phyloP scores from a whole-genome alignment of 2,888 invertebrate genomes.

The Druceiella hillmani region DNA sequence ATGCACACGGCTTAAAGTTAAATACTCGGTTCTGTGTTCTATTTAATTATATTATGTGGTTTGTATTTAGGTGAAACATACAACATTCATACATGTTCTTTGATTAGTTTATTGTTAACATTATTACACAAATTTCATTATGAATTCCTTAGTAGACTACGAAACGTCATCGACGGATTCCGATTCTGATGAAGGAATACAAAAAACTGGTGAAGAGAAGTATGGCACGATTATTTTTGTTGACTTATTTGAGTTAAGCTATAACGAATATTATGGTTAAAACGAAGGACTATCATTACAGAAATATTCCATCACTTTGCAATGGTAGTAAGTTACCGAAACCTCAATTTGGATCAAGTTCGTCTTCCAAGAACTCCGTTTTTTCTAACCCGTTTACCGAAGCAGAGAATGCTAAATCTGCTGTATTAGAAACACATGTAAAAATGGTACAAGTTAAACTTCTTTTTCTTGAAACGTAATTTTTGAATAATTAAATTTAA shows the following conservation, averaged over 20 bases:
- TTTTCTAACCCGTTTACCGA: slow-evolving; percentile 84
- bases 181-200: slow-evolving; percentile 49
- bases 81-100: no score
- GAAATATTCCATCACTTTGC: no score
- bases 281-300: no score
- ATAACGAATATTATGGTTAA: no score
- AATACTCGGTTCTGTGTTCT: no score
- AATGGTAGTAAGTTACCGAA: slow-evolving; percentile 51
- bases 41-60: no score
- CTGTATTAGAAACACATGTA: slow-evolving; percentile 84
- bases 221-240: slow-evolving; percentile 30
- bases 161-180: slow-evolving; percentile 47
- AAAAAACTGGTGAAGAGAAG: slow-evolving; percentile 38
- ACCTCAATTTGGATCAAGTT: slow-evolving; percentile 54
- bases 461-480: slow-evolving; percentile 28
- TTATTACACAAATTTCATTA: no score
- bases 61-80: no score
- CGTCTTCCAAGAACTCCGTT: slow-evolving; percentile 62
- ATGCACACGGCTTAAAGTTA: no score
- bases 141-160: slow-evolving; percentile 67
- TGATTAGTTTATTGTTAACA: no score
- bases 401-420: slow-evolving; percentile 81
- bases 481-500: neutral
- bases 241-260: slow-evolving; percentile 22
- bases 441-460: slow-evolving; percentile 75